Evolutionary conservation across 2,113 vertebrate species (phyloP), one percentile per base, ranked within the genome.

Genomic region (Macrotis lagotis): DNA sequence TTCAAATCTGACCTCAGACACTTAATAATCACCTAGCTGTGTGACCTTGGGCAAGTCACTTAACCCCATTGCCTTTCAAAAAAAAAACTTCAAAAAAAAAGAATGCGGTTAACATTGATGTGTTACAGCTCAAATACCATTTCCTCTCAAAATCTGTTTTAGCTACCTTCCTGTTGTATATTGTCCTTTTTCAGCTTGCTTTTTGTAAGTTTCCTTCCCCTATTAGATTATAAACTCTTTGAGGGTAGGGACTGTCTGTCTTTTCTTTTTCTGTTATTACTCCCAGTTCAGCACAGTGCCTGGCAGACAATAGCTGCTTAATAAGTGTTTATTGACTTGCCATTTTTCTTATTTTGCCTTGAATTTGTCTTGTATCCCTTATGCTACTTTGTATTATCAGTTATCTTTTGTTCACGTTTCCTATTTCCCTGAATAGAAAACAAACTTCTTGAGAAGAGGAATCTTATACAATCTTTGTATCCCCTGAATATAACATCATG

Each of bases 401-500:
- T 92, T 91, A 37, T 50, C 91, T 25, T 88, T 50, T 28, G 91
- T 31, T 53, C 37, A 44, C 37, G 28, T 37, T 66, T 9, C 51
- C 90, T 48, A 53, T 88, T 0, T 92, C 90, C 5, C 89, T 51
- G 91, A 4, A 3, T 93, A 89, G 90, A 55, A 48, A 92, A 7
- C 55, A 52, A n/a, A 24, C 94, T 91, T 48, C 24, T 66, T 91
- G 88, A 96, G 25, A 44, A 7, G 8, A 91, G 55, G 24, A 25
- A 91, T 93, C 66, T 59, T 50, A 91, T 95, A 66, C 31, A 66
- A 37, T 66, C 25, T 90, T 93, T 90, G 90, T 91, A 74, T 66
- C 26, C 74, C 25, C 19, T 93, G 55, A 52, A 37, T n/a, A 92
- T 89, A 93, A 59, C 19, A 66, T 8, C 31, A 0, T 93, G 25